phyloP scores from a whole-genome alignment of 2,797 vertebrate genomes.

The Gymnopithys bicolor region DNA sequence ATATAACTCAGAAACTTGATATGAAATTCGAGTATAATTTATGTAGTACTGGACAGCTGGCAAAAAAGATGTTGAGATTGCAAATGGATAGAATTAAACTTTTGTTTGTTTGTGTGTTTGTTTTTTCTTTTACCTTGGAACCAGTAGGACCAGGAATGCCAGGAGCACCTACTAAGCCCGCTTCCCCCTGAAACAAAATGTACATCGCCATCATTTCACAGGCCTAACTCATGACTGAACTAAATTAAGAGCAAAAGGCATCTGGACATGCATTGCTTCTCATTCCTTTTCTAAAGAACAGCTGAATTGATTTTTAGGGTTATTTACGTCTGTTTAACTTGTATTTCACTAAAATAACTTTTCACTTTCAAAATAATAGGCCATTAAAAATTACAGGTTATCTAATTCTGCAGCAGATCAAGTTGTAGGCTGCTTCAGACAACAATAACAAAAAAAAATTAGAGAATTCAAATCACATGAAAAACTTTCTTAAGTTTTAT shows the following conservation, averaged over 20 bases:
- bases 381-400: not conserved
- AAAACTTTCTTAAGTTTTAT: not conserved
- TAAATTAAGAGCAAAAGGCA: not conserved
- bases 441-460: not conserved
- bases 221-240: not conserved
- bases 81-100: not conserved
- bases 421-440: not conserved
- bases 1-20: not conserved
- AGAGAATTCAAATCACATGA: not conserved
- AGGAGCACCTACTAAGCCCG: constrained; percentile 59
- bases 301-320: not conserved
- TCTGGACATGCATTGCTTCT: not conserved
- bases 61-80: not conserved
- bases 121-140: constrained; percentile 53
- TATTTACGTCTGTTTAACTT: not conserved
- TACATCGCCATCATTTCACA: not conserved
- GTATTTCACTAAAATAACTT: not conserved
- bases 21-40: not conserved
- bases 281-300: not conserved
- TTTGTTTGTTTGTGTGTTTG: not conserved
- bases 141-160: constrained; percentile 55
- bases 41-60: not conserved
- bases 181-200: constrained; percentile 69
- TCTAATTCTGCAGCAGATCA: not conserved
- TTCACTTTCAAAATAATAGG: not conserved